Evolutionary conservation across 2,113 vertebrate species (phyloP).

Genomic region (Emberiza fucata): DNA sequence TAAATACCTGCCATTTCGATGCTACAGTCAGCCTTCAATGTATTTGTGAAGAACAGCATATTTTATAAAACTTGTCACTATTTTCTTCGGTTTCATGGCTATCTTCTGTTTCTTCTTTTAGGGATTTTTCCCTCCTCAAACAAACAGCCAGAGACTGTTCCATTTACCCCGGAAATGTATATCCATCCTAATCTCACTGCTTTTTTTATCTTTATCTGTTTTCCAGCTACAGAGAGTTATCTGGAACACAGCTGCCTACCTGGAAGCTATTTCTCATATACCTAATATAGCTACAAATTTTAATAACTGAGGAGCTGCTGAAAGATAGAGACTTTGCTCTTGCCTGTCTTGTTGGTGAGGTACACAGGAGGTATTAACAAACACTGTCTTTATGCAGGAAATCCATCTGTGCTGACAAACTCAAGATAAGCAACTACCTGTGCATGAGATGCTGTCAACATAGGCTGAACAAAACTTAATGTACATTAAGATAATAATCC

Average conservation of each 20-base stretch:
- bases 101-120: neutral
- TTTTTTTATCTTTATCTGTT: neutral
- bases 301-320: conserved; percentile 11
- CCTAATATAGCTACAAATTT: neutral
- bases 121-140: rapidly evolving
- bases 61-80: neutral
- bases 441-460: neutral
- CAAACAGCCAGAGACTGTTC: neutral
- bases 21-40: neutral
- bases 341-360: neutral
- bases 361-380: neutral
- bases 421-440: neutral
- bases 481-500: neutral
- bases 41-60: neutral
- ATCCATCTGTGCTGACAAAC: neutral
- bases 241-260: conserved; percentile 22
- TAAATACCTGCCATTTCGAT: neutral
- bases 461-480: neutral
- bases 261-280: neutral
- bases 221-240: neutral
- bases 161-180: neutral
- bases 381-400: neutral
- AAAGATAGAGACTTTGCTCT: neutral
- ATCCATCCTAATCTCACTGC: neutral
- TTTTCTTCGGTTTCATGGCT: neutral